phyloP scores from a whole-genome alignment of 1,140 invertebrate species.

The Drosophila tropicalis region DNA sequence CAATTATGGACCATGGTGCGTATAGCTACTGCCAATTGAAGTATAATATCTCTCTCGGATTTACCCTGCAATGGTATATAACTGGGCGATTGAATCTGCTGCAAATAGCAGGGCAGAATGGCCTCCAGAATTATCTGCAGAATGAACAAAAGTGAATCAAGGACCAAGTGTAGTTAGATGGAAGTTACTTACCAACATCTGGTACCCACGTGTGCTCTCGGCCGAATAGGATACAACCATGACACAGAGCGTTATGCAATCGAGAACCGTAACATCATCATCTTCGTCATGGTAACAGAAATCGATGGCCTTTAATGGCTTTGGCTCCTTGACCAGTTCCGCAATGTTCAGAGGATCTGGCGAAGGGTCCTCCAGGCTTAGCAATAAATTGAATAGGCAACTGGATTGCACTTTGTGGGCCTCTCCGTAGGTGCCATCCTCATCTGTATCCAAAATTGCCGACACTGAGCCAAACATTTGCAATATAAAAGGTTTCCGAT shows the following conservation, averaged over 20 bases:
- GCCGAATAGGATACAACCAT: conserved; percentile 99
- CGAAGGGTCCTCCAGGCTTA: conserved; percentile 95
- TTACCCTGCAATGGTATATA: conserved; percentile 93
- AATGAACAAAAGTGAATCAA: conserved; percentile 14
- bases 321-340: conserved; percentile 97
- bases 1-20: conserved; percentile 98
- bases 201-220: conserved; percentile 96
- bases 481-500: conserved; percentile 98
- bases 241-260: conserved; percentile 97
- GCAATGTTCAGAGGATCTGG: conserved; percentile 97
- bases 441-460: conserved; percentile 97
- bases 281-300: conserved; percentile 98
- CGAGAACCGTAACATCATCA: conserved; percentile 96
- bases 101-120: conserved; percentile 96
- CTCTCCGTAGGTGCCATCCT: conserved; percentile 92
- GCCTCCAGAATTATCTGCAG: conserved; percentile 96
- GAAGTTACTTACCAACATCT: conserved; percentile 93
- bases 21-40: conserved; percentile 96
- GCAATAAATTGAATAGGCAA: conserved; percentile 94
- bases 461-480: conserved; percentile 99
- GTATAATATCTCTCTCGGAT: conserved; percentile 96
- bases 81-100: conserved; percentile 95
- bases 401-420: conserved; percentile 96
- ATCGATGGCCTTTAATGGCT: conserved; percentile 97
- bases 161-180: background rate